These are phyloP conservation scores for Pitta sordida DNA, from an alignment of 2,113 vertebrate species.

Conservation along the genomic window DNA sequence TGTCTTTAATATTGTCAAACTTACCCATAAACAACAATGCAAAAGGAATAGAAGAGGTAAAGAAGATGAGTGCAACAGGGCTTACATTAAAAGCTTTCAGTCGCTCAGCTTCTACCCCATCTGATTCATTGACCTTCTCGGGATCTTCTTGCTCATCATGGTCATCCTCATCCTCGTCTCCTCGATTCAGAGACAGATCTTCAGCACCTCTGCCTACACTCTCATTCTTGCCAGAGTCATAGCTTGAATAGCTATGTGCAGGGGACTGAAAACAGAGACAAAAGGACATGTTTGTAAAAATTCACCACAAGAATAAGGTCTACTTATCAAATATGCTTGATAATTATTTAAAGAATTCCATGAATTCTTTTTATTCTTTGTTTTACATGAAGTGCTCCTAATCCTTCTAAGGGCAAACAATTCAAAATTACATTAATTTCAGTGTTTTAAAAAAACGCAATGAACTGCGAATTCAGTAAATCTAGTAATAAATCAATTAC, in stretches of 20 bases:
- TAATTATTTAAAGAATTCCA: not conserved
- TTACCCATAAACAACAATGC: conserved; percentile 48
- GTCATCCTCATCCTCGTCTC: conserved; percentile 83
- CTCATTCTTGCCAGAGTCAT: conserved; percentile 83
- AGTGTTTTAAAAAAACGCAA: not conserved
- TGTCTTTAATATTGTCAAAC: conserved; percentile 54
- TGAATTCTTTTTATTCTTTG: not conserved
- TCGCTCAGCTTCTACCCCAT: conserved; percentile 80
- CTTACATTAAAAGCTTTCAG: conserved; percentile 87
- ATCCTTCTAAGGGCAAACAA: not conserved
- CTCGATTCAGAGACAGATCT: conserved; percentile 79
- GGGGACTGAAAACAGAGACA: conserved; percentile 77
- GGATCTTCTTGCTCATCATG: conserved; percentile 81
- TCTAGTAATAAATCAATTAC: not conserved
- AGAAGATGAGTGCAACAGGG: conserved; percentile 9
- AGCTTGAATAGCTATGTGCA: conserved; percentile 83
- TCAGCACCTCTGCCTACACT: conserved; percentile 78
- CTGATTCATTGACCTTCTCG: conserved; percentile 79
- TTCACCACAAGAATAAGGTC: not conserved
- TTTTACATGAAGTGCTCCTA: not conserved
- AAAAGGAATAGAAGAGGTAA: conserved; percentile 32
- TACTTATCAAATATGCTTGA: not conserved
- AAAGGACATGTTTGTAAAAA: conserved; percentile 1
- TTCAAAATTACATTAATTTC: not conserved
- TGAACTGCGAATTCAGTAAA: not conserved